Evolutionary conservation across 2,888 invertebrate genomes (phyloP).

Genomic region (Sesia apiformis): DNA sequence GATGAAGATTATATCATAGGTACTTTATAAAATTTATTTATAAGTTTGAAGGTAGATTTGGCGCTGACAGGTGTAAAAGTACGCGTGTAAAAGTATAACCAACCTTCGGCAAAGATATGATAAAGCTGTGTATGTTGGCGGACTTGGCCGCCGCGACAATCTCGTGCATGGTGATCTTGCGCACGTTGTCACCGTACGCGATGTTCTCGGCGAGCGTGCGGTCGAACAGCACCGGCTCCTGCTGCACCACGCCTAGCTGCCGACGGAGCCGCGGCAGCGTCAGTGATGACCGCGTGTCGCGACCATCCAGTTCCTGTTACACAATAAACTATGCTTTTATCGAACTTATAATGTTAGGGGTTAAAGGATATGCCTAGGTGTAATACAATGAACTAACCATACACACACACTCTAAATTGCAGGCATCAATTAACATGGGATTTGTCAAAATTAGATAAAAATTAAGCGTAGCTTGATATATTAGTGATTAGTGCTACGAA

Average conservation of each 20-base stretch:
- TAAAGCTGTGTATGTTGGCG: constrained; percentile 88
- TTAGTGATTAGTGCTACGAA: no score
- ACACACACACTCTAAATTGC: neutral
- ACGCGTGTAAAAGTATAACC: neutral
- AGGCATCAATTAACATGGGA: no score
- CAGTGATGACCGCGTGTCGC: constrained; percentile 71
- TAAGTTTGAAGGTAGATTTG: neutral
- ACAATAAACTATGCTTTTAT: no score
- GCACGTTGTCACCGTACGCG: constrained; percentile 86
- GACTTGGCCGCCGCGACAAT: constrained; percentile 83
- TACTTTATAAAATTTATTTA: neutral
- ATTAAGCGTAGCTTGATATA: no score
- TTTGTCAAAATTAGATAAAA: no score
- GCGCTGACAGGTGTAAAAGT: neutral
- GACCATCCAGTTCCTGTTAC: constrained; percentile 65
- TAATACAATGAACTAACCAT: neutral
- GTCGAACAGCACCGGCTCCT: constrained; percentile 90
- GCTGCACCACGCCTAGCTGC: constrained; percentile 87
- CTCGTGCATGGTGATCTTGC: constrained; percentile 80
- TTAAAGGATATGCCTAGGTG: neutral
- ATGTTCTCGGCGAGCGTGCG: constrained; percentile 89
- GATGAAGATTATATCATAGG: neutral
- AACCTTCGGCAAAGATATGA: constrained; percentile 80
- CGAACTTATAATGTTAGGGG: neutral
- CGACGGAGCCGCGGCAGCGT: constrained; percentile 80